Conservation (phyloP, 2,797 vertebrate genomes). For the Melanotaenia maccullochi region DNA sequence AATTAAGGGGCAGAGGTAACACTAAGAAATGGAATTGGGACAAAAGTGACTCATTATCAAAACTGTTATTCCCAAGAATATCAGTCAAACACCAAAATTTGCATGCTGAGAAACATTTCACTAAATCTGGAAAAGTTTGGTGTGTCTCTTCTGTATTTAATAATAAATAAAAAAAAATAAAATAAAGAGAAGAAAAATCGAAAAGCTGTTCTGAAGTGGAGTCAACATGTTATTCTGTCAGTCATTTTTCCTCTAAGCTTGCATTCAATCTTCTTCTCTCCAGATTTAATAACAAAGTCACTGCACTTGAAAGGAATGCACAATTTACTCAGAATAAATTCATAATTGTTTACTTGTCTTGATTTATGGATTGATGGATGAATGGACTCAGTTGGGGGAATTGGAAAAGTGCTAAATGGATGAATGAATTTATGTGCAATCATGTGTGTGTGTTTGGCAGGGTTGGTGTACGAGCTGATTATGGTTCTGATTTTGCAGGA, state of each 20-base stretch:
- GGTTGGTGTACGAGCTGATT: conserved; percentile 28
- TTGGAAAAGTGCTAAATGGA: conserved; percentile 12
- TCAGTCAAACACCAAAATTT: conserved; percentile 20
- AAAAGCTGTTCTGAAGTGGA: conserved; percentile 27
- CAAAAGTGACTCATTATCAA: background rate
- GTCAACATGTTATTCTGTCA: conserved; percentile 33
- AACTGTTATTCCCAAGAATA: conserved; percentile 5
- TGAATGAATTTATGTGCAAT: conserved; percentile 32
- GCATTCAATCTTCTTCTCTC: conserved; percentile 20
- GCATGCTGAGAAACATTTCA: conserved; percentile 9
- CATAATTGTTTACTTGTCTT: conserved; percentile 45
- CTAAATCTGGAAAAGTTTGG: background rate
- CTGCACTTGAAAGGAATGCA: conserved; percentile 41
- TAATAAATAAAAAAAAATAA: background rate
- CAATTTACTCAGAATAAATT: conserved; percentile 13
- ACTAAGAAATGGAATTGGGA: background rate
- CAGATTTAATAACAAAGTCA: conserved; percentile 50
- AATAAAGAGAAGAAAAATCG: conserved; percentile 20
- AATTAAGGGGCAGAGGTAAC: background rate
- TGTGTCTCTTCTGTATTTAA: conserved; percentile 3
- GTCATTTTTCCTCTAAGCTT: conserved; percentile 33
- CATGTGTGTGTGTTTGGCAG: conserved; percentile 12
- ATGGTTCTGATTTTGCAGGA: conserved; percentile 77
- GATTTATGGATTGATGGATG: conserved; percentile 24
- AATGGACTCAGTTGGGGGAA: conserved; percentile 25